These are phyloP conservation scores for Castor canadensis DNA, from an alignment of 2,113 vertebrate species.

Conservation along the genomic window DNA sequence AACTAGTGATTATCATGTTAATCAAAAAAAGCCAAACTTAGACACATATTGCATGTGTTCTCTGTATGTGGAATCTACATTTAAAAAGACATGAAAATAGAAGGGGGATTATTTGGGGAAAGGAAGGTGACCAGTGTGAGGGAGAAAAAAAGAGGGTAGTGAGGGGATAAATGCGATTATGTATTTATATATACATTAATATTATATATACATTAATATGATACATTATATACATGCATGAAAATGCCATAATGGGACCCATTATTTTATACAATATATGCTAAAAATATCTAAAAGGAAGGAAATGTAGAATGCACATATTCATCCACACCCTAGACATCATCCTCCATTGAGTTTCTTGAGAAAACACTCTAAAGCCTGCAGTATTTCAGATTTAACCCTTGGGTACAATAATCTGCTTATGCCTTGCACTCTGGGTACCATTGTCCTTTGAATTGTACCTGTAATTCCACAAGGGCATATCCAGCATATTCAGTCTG, in stretches of 20 bases:
- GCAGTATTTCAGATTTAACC: neutral
- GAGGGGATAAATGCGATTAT: too few species aligned
- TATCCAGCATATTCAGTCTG: neutral
- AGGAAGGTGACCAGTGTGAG: neutral
- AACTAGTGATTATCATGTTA: neutral
- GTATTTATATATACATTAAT: too few species aligned
- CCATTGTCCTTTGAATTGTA: neutral
- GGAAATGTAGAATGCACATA: neutral
- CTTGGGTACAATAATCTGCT: neutral
- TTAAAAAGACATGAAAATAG: neutral
- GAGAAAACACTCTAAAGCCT: neutral
- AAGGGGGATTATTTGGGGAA: neutral
- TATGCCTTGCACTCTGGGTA: neutral
- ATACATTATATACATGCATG: too few species aligned
- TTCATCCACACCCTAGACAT: neutral
- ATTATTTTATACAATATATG: neutral
- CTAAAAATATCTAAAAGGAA: neutral
- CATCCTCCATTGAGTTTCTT: neutral
- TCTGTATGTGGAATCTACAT: neutral
- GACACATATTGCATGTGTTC: neutral
- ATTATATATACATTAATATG: too few species aligned
- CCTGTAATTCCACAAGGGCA: neutral
- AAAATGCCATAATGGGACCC: neutral
- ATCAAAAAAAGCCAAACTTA: neutral
- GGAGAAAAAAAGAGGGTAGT: neutral